Conservation (phyloP, 2,797 vertebrate species). For the Semaprochilodus insignis region DNA sequence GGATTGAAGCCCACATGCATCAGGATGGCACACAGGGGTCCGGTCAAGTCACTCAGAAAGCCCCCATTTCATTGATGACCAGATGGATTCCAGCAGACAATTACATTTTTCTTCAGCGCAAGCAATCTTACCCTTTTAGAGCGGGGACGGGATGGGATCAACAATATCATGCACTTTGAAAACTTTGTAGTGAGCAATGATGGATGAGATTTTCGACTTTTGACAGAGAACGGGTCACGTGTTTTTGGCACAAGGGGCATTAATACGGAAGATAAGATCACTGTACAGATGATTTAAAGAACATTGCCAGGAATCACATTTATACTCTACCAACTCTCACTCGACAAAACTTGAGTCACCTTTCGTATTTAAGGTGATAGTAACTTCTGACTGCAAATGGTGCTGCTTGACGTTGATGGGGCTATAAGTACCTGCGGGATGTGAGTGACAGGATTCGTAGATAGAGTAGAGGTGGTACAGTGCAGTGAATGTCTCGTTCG, state of each 20-base stretch:
- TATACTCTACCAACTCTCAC: background rate
- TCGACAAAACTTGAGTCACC: too few relatives aligned
- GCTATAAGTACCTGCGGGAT: too few relatives aligned
- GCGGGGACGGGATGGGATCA: constrained; percentile 34
- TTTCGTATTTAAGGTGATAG: too few relatives aligned
- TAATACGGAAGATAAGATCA: background rate
- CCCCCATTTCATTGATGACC: constrained; percentile 70
- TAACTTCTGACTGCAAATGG: too few relatives aligned
- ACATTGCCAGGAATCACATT: background rate
- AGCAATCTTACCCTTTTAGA: constrained; percentile 70
- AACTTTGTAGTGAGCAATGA: constrained; percentile 40
- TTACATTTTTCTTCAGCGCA: constrained; percentile 67
- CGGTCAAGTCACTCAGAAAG: constrained; percentile 72
- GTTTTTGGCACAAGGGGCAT: background rate
- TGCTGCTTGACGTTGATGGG: too few relatives aligned
- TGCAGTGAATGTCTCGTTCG: too few relatives aligned
- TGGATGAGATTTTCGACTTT: constrained; percentile 10
- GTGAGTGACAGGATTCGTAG: too few relatives aligned
- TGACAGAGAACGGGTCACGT: too few relatives aligned
- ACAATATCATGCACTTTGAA: constrained; percentile 31
- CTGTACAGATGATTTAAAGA: background rate
- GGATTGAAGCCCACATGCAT: constrained; percentile 68
- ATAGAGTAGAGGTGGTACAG: too few relatives aligned
- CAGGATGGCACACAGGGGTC: constrained; percentile 73
- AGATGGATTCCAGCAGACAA: constrained; percentile 75